Conservation (phyloP, 2,888 invertebrate genomes). For the Ypsolopha sequella region DNA sequence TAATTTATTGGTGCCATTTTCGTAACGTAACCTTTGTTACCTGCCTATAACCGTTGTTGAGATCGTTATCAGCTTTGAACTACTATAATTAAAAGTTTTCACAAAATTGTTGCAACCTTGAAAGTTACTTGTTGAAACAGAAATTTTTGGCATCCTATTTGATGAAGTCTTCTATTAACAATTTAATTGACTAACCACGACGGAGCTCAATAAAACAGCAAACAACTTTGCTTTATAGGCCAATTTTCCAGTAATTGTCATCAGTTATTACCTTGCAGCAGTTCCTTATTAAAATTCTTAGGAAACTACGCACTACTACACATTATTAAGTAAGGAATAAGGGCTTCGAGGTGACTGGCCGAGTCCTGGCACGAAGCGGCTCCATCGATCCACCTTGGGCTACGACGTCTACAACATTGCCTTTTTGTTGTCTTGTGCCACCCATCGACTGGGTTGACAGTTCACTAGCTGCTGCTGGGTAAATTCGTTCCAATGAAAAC, state of each 20-base stretch:
- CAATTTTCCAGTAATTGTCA: neutral
- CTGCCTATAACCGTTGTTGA: neutral
- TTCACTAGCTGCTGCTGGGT: too few relatives aligned
- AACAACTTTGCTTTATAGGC: neutral
- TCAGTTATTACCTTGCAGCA: neutral
- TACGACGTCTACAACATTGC: neutral
- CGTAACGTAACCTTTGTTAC: neutral
- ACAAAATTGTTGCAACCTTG: neutral
- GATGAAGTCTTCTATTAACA: too few relatives aligned
- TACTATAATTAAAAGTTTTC: neutral
- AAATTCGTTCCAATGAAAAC: too few relatives aligned
- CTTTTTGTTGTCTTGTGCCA: neutral
- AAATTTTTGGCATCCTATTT: neutral
- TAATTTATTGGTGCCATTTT: neutral
- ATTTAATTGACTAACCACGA: neutral
- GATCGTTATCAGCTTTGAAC: neutral
- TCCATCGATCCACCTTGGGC: constrained; percentile 42
- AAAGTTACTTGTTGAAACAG: neutral
- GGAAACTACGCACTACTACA: neutral
- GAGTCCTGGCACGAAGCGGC: constrained; percentile 37
- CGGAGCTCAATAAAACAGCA: neutral
- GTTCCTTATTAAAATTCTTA: neutral
- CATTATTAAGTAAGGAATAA: neutral
- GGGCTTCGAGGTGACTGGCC: constrained; percentile 51
- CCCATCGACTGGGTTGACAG: neutral